Conservation (phyloP, 2,113 vertebrate genomes). For the Taurulus bubalis region DNA sequence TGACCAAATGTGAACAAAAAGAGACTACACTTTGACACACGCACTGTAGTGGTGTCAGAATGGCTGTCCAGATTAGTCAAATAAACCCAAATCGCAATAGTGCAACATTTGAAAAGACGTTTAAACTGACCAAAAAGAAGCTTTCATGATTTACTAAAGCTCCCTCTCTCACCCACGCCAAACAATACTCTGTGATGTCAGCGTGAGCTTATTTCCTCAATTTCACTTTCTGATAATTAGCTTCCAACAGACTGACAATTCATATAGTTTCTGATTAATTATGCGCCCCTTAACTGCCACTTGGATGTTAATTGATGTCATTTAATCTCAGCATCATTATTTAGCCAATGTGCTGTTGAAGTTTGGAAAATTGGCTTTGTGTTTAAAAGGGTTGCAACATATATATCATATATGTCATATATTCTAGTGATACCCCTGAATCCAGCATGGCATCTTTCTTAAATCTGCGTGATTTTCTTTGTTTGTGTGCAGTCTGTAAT, state of each 20-base stretch:
- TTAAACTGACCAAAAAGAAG: slow-evolving; percentile 9
- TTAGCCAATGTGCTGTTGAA: slow-evolving; percentile 43
- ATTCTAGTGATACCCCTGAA: neutral
- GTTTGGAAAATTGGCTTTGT: slow-evolving; percentile 31
- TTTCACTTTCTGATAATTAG: slow-evolving; percentile 66
- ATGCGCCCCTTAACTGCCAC: slow-evolving; percentile 50
- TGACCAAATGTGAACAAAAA: slow-evolving; percentile 9
- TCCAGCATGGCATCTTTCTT: neutral
- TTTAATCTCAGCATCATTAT: slow-evolving; percentile 53
- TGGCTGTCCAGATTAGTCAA: slow-evolving; percentile 10
- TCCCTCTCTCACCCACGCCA: slow-evolving; percentile 16
- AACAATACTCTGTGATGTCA: slow-evolving; percentile 51
- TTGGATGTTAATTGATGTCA: slow-evolving; percentile 72
- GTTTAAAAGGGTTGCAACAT: neutral
- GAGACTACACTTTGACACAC: neutral
- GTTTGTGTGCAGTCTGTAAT: neutral
- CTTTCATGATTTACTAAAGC: slow-evolving; percentile 33
- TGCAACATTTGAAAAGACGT: slow-evolving; percentile 19
- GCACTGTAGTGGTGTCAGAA: neutral
- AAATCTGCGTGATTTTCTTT: too few species aligned
- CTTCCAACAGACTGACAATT: slow-evolving; percentile 54
- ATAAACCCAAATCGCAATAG: neutral
- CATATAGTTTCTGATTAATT: slow-evolving; percentile 63
- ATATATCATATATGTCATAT: neutral
- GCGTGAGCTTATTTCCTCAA: slow-evolving; percentile 57